phyloP scores from a whole-genome alignment of 2,113 vertebrate genomes.

The Zosterops pallidus region DNA sequence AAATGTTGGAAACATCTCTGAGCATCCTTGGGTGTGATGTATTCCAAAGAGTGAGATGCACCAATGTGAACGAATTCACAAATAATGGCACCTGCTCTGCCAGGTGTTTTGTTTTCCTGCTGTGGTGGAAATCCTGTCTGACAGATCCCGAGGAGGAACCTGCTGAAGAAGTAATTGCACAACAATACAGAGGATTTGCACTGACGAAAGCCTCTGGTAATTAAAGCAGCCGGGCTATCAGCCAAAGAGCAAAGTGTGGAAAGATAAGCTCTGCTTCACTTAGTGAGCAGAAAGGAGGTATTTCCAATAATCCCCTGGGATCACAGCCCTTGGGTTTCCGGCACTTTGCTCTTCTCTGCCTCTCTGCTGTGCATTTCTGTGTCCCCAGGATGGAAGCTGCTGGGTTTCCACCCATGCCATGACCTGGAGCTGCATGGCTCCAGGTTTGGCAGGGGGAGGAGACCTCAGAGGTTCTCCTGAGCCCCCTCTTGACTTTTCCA shows the following conservation, averaged over 20 bases:
- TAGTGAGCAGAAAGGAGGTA: background rate
- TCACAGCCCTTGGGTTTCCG: background rate
- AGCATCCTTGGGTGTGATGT: background rate
- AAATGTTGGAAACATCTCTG: background rate
- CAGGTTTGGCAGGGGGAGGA: background rate
- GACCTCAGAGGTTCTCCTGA: background rate
- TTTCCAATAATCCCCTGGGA: background rate
- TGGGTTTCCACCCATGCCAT: background rate
- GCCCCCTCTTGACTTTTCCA: background rate
- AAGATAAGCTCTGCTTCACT: constrained; percentile 7
- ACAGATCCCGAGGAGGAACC: background rate
- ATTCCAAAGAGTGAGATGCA: background rate
- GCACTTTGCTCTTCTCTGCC: background rate
- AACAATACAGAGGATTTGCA: background rate
- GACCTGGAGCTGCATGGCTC: background rate
- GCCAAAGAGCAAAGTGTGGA: background rate
- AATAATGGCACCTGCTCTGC: background rate
- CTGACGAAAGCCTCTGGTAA: background rate
- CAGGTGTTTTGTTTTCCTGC: background rate
- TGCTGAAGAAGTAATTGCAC: background rate
- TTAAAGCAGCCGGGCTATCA: background rate
- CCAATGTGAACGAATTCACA: background rate
- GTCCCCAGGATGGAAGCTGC: background rate
- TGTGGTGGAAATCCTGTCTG: constrained; percentile 2
- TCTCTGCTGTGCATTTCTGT: background rate